phyloP scores from a whole-genome alignment of 2,888 invertebrate genomes.

The Leptinotarsa peninsularis region DNA sequence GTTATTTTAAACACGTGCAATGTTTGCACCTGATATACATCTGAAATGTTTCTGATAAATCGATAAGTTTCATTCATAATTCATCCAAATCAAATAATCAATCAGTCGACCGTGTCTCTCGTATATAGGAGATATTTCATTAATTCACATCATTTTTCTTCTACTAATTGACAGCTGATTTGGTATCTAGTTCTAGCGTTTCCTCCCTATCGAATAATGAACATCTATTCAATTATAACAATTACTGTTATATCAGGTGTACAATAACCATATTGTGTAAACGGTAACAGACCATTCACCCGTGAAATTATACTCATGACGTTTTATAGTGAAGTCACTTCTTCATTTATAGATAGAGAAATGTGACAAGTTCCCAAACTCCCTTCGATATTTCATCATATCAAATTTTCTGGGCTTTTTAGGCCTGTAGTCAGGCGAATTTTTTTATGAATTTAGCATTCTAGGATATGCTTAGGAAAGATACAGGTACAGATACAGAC shows the following conservation, averaged over 20 bases:
- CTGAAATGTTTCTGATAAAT: constrained; percentile 17
- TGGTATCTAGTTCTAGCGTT: constrained; percentile 14
- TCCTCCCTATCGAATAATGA: constrained; percentile 3
- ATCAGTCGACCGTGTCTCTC: constrained; percentile 14
- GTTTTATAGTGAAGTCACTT: not conserved
- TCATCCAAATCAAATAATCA: constrained; percentile 18
- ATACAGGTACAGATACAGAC: too few relatives aligned
- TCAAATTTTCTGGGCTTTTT: too few relatives aligned
- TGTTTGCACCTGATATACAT: not conserved
- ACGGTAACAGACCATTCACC: not conserved
- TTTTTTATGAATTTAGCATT: too few relatives aligned
- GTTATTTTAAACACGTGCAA: not conserved
- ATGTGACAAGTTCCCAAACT: too few relatives aligned
- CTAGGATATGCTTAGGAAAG: too few relatives aligned
- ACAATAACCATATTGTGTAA: not conserved
- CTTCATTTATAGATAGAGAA: too few relatives aligned
- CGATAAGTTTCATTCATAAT: constrained; percentile 7
- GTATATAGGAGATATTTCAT: constrained; percentile 10
- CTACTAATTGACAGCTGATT: constrained; percentile 20
- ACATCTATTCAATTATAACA: constrained; percentile 11
- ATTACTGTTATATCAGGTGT: not conserved
- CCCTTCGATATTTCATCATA: too few relatives aligned
- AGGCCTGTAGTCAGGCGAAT: too few relatives aligned
- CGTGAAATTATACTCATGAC: not conserved
- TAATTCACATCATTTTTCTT: constrained; percentile 16